A percentile compares a stretch with the other conserved stretches of the same genome.
Conservation (phyloP, 2,888 invertebrate genomes). For the Colostygia pectinataria region DNA sequence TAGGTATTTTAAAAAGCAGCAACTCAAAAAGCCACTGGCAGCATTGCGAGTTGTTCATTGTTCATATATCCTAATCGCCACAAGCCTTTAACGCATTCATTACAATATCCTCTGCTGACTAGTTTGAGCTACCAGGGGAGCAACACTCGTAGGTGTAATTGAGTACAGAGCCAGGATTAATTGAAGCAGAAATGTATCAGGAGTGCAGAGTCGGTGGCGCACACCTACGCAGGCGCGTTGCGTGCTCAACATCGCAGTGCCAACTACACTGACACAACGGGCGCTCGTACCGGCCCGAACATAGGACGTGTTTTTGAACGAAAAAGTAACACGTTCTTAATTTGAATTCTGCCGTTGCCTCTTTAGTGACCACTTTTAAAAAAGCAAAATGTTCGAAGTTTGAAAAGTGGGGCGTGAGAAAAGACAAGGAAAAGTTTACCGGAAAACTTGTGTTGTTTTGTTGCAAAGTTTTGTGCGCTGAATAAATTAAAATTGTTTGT, state of each 20-base stretch:
- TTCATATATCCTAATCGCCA: conserved; percentile 19
- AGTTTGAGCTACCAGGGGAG: conserved; percentile 46
- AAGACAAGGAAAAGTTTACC: conserved; percentile 10
- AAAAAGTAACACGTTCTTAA: conserved; percentile 41
- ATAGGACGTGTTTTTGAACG: conserved; percentile 28
- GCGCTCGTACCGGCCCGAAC: conserved; percentile 52
- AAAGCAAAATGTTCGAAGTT: conserved; percentile 26
- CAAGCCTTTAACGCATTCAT: conserved; percentile 31
- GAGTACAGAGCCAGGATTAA: conserved; percentile 75
- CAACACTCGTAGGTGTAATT: conserved; percentile 67
- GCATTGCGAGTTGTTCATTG: background rate
- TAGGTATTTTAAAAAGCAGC: background rate
- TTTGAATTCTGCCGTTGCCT: conserved; percentile 23
- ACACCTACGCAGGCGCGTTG: conserved; percentile 77
- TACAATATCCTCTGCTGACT: conserved; percentile 39
- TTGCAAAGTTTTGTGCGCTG: conserved; percentile 30
- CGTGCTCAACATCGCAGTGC: conserved; percentile 67
- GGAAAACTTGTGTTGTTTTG: conserved; percentile 31
- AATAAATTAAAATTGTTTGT: conserved; percentile 21
- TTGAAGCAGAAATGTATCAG: conserved; percentile 80
- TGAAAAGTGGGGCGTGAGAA: conserved; percentile 13
- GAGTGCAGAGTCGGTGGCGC: conserved; percentile 71
- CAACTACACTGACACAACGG: conserved; percentile 58
- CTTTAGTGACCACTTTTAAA: conserved; percentile 9
- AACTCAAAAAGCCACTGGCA: background rate